Evolutionary conservation across 2,888 invertebrate genomes (phyloP), one percentile per base, ranked within the genome.

Genomic region (Macroteleia sp.): DNA sequence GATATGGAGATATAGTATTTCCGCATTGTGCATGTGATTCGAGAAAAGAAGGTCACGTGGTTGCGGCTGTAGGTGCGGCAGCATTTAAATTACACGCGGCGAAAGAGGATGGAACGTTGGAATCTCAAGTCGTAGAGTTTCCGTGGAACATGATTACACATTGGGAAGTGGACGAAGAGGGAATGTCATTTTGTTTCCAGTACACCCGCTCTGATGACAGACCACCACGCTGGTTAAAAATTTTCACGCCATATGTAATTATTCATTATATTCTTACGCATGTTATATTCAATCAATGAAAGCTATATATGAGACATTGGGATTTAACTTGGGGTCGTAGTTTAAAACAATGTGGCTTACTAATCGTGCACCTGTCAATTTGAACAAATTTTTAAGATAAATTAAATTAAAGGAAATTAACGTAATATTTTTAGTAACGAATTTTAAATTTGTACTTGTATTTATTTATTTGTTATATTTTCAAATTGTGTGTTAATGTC

Each of bases 1-100:
- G n/a, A n/a, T n/a, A 99, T 92, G 98, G 97, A 0, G 96, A 97
- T 89, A 94, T 98, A 10, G 96, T 97, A 52, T 98, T 99, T 92
- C 99, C 99, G 22, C 97, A 98, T 92, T 96, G 98, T 91, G 93
- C 96, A 28, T 97, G 98, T 92, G 98, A 98, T 93, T 96, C 97
- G 30, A 93, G 97, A 70, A 97, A 97, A 90, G 96, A 95, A 82
- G 97, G 97, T 39, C 97, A 97, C 91, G 97, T 97, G 48, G 93
- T 96, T 62, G 94, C 95, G 48, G 94, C 95, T 12, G 93, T 97
- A 39, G 95, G 96, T 89, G 89, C 93, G 89, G 92, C 91, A 42
- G 91, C 92, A 70, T 93, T 95, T 83, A 95, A 96, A 91, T 92
- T 99, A 77, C 95, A 96, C 84, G 96, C 98, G 16, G 97, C 97